Evolutionary conservation across 2,113 vertebrate genomes (phyloP).

Genomic region (Phoenicopterus ruber): DNA sequence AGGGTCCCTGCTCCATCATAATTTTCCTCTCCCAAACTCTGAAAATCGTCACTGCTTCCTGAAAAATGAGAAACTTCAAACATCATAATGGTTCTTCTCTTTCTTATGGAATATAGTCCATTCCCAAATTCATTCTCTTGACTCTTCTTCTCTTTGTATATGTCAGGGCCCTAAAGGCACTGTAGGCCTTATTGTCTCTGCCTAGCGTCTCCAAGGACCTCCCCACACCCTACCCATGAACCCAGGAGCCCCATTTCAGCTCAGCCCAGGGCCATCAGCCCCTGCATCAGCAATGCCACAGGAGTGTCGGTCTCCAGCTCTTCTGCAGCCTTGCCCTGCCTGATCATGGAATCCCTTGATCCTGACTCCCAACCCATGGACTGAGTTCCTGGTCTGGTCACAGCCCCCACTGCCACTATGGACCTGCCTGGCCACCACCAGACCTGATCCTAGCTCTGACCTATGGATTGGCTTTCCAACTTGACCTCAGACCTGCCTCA

Average conservation of each 20-base stretch:
- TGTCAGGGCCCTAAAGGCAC: background rate
- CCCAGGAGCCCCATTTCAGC: background rate
- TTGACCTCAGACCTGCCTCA: background rate
- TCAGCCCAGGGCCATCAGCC: no score
- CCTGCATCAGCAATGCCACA: background rate
- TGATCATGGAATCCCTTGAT: background rate
- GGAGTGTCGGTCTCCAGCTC: background rate
- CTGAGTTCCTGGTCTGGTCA: background rate
- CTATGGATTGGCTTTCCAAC: no score
- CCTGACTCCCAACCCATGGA: fast-evolving
- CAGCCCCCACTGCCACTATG: background rate
- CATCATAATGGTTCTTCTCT: background rate
- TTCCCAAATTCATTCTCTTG: background rate
- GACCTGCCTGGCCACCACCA: background rate
- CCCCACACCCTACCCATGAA: background rate
- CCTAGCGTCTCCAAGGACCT: fast-evolving
- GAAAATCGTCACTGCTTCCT: background rate
- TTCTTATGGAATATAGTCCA: background rate
- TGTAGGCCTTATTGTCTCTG: background rate
- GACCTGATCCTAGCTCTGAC: background rate
- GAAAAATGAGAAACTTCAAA: background rate
- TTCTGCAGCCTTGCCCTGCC: background rate
- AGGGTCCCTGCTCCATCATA: fast-evolving
- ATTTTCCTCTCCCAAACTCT: background rate
- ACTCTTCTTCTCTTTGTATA: background rate